Base-by-base conservation (phyloP, 2,113 vertebrate species). In the Taxidea taxus region DNA sequence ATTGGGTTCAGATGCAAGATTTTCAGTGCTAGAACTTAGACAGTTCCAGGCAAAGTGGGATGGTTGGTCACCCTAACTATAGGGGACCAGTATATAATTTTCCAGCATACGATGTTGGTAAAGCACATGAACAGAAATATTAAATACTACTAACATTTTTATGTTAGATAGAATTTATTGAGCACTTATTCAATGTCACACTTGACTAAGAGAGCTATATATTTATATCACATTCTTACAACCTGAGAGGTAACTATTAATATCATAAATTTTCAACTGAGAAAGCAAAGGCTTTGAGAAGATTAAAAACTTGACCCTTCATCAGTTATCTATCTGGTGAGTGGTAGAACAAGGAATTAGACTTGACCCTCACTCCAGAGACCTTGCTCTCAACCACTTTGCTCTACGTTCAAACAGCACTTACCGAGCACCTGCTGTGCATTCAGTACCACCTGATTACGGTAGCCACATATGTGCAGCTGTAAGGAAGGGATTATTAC, bases 21-120 rank as follows among this genome's bases (percentile, higher is more conserved):
- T 70, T 72, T 31, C 21, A 49, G 7, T 49, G 78, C 23, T 83
- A 60, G 97, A 92, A 89, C 27, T 27, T n/a, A 13, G 47, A 86
- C 31, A 72, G 2, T 75, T 94, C 31, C 23, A 5, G 54, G 54
- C 4, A 88, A 29, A 23, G 7, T 64, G 27, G 34, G 13, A 15
- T 7, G 3, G 0, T 44, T 86, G 44, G 9, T 81, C 8, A 70
- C 6, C 31, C 7, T 84, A n/a, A 31, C 20, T 58, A 0, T 12
- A n/a, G 34, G 27, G 66, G 3, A 39, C 23, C 13, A 44, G 0
- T 21, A 25, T 82, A 12, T 54, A 20, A 51, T 77, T 75, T 70
- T 66, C 21, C 4, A 39, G 25, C 4, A 3, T 56, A 37, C 4
- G 16, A 54, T 37, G 2, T 75, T 47, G 42, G 3, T 88, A 66